Evolutionary conservation across 2,797 vertebrate species (phyloP), one percentile per base, ranked within the genome.

Genomic region (Takifugu ocellatus): DNA sequence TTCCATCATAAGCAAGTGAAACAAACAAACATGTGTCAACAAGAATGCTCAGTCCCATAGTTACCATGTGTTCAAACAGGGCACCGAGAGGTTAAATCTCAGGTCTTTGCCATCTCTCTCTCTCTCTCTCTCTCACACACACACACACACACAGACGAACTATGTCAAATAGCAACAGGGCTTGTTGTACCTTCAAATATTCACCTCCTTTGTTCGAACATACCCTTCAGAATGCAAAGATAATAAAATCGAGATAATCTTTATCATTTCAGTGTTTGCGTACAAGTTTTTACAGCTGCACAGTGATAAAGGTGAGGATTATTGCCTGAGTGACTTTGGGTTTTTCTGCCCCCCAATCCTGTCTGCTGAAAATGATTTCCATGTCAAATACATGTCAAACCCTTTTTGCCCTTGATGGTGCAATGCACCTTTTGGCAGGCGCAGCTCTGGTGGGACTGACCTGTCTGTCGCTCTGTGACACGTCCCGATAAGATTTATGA

Each of bases 401-500:
- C 51, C 27, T 39, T 36, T 36, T 61, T 57, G 43, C 33, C 66
- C 45, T 72, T 77, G 63, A 68, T 25, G 60, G 54, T 59, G 61
- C 43, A 54, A 51, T 5, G 29, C 31, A 29, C 27, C 0, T 7
- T 6, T 29, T 29, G 27, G 5, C 52, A 68, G 31, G 49, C 26
- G 36, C 14, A 29, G 45, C 12, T 24, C 25, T 53, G 25, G 2
- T 12, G 17, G 45, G 25, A 25, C 54, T 69, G 56, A 78, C 72
- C 72, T 78, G 69, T 68, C 36, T 68, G 68, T 74, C 31, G 31
- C 31, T 33, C 31, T 33, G 31, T 10, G 31, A 2, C 66, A 69
- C 78, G 66, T 78, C 59, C 36, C n/a, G 51, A 26, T 26, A 24
- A 62, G 68, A 87, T 78, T 82, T 59, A 84, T 81, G 68, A 71